Conservation (phyloP, 2,113 vertebrate species). For the Vulpes ferrilata region DNA sequence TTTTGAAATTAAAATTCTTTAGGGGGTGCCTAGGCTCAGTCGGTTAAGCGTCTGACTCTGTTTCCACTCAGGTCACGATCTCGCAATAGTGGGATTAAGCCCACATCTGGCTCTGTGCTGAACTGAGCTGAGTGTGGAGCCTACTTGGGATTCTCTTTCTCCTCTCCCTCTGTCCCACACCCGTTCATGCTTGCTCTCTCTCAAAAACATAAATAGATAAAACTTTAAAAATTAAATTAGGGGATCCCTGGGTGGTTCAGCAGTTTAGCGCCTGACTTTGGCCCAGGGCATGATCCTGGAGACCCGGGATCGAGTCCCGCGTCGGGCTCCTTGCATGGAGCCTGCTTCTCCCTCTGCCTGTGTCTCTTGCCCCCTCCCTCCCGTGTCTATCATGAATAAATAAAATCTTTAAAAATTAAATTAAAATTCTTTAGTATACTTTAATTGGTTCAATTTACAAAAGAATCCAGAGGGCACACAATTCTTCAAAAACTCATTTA, state of each 20-base stretch:
- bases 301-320: too few relatives aligned
- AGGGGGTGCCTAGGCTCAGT: not conserved
- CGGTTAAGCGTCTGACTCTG: not conserved
- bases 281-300: too few relatives aligned
- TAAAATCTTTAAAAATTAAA: not conserved
- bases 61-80: not conserved
- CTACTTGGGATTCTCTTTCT: not conserved
- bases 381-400: too few relatives aligned
- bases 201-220: not conserved
- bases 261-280: too few relatives aligned
- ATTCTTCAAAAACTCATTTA: conserved; percentile 17
- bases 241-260: too few relatives aligned
- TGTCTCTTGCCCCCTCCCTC: too few relatives aligned
- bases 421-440: not conserved
- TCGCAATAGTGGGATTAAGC: not conserved
- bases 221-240: not conserved
- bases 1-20: not conserved
- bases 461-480: not conserved
- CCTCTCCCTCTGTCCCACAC: not conserved
- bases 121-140: not conserved
- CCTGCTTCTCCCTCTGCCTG: too few relatives aligned
- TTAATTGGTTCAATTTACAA: conserved; percentile 22
- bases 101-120: not conserved
- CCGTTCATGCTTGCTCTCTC: not conserved
- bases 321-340: too few relatives aligned